Conservation (phyloP, 35 echinoderm and acorn worm species). For the Diadema setosum region DNA sequence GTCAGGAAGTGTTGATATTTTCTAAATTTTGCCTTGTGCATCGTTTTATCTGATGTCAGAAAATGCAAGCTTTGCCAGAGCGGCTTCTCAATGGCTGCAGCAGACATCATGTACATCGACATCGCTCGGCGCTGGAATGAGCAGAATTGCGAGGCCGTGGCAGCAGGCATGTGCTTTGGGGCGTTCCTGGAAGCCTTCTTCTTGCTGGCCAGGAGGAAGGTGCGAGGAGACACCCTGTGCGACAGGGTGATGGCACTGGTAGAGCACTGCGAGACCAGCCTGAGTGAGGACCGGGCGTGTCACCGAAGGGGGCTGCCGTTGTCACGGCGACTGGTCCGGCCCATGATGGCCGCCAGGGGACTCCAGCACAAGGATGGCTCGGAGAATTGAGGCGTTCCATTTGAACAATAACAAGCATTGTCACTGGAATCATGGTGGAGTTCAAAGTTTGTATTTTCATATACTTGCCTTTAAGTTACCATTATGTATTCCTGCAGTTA, state of each 20-base stretch:
- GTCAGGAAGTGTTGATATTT: background rate
- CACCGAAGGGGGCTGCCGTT: background rate
- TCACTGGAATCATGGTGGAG: too few species aligned
- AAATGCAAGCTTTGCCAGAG: slow-evolving; percentile 56
- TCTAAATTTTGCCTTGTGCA: background rate
- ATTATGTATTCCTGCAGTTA: too few species aligned
- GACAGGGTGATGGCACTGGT: slow-evolving; percentile 49
- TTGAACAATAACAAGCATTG: too few species aligned
- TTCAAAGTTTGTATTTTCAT: too few species aligned
- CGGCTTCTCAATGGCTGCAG: slow-evolving; percentile 51
- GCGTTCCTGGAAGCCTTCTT: slow-evolving; percentile 82
- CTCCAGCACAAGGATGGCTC: background rate
- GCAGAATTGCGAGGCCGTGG: slow-evolving; percentile 17
- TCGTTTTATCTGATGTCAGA: slow-evolving; percentile 21
- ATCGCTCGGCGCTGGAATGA: slow-evolving; percentile 67
- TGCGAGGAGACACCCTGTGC: slow-evolving; percentile 40
- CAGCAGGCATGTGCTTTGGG: slow-evolving; percentile 69
- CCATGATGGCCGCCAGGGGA: background rate
- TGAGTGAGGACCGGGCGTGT: slow-evolving; percentile 4
- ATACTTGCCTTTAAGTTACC: too few species aligned
- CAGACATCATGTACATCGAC: slow-evolving; percentile 87
- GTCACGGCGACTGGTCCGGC: background rate
- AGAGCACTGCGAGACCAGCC: slow-evolving; percentile 55
- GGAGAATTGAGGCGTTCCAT: background rate
- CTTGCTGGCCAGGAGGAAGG: slow-evolving; percentile 42